Evolutionary conservation across 2,888 invertebrate genomes (phyloP), one percentile per base, ranked within the genome.

Genomic region (Zhuqinia jingwanae): DNA sequence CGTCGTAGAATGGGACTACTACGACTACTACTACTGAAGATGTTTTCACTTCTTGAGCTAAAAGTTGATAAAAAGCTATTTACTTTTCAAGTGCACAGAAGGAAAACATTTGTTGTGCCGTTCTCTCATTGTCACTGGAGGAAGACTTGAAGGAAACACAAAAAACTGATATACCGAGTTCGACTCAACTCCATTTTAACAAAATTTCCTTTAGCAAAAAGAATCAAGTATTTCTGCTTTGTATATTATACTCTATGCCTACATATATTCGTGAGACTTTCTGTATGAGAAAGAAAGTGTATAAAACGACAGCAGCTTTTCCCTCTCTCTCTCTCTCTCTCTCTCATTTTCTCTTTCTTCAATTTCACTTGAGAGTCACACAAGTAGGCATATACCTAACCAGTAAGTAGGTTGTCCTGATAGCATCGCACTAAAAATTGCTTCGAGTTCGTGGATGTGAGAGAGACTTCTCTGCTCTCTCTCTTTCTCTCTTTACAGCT

Each of bases 341-440:
- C 25, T 60, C 63, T n/a, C 36, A 22, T 22, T 42, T 22, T 58
- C 20, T 42, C 17, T 22, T 58, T 22, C 27, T 47, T 27, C 70
- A 20, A 47, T 70, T 65, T 47, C n/a, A 25, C n/a, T 22, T 45
- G 22, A 70, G 70, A 30, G 60, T 10, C 27, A 60, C 25, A 17
- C 10, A 1, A 25, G n/a, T 17, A 47, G 70, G 22, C 22, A 22
- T 30, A 42, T 77, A 36, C 60, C 60, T 17, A 11, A 36, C 13
- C 13, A 20, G 45, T 45, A 45, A 45, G 68, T 68, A 45, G 70
- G 70, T 8, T 70, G 70, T 25, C 25, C 47, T 70, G 70, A 70
- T 70, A 70, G 47, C 47, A 79, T 65, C 65, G 27, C n/a, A n/a
- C 47, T 25, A 53, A 60, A 77, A 79, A 53, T 79, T 79, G 79